A percentile compares a stretch with the other conserved stretches of the same genome.
These are phyloP conservation scores for Papilio helenus DNA, from an alignment of 1,140 invertebrate species.

Conservation along the genomic window DNA sequence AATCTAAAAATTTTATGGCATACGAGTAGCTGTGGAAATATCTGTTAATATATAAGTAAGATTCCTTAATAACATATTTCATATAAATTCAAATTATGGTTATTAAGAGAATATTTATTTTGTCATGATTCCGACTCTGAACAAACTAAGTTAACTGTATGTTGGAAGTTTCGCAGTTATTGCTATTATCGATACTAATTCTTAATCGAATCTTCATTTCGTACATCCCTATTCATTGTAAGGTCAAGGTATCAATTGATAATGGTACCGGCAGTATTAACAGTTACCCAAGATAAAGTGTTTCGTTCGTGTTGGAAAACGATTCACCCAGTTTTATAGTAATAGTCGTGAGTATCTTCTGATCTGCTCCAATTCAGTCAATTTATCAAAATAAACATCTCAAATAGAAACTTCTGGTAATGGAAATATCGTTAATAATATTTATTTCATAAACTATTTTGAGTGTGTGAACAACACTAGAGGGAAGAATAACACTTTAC, in stretches of 20 bases:
- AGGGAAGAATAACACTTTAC: too few relatives aligned
- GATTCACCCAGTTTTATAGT: constrained; percentile 14
- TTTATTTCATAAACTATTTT: background rate
- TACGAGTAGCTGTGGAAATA: too few relatives aligned
- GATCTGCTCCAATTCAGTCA: constrained; percentile 14
- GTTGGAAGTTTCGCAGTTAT: background rate
- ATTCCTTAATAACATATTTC: too few relatives aligned
- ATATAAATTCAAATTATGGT: too few relatives aligned
- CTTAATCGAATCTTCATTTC: background rate
- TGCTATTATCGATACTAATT: background rate
- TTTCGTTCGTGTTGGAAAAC: constrained; percentile 21
- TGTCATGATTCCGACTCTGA: too few relatives aligned
- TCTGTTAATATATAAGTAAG: too few relatives aligned
- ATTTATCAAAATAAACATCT: background rate
- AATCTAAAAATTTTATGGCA: background rate
- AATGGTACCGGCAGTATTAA: constrained; percentile 26
- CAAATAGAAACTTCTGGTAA: background rate
- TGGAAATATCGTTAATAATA: background rate
- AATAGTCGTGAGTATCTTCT: constrained; percentile 19
- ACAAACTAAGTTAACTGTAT: too few relatives aligned
- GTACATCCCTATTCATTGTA: constrained; percentile 3
- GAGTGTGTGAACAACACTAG: too few relatives aligned
- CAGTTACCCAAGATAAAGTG: constrained; percentile 6
- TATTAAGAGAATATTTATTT: too few relatives aligned
- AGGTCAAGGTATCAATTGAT: constrained; percentile 30